These are phyloP conservation scores for Microtus oregoni DNA, from an alignment of 2,113 vertebrate genomes.

Conservation along the genomic window DNA sequence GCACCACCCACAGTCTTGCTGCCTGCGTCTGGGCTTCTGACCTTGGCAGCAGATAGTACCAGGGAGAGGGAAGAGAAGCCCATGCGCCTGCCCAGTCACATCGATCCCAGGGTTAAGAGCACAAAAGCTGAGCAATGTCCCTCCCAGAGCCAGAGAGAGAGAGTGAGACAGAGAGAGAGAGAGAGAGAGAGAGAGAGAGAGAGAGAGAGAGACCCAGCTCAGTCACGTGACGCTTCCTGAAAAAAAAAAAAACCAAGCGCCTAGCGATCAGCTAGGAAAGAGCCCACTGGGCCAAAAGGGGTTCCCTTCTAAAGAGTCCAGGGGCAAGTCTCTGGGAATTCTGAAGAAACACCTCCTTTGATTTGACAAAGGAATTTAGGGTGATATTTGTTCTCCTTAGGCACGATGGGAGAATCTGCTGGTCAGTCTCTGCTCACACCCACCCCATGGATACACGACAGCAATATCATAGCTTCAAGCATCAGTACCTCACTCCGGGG, in stretches of 20 bases:
- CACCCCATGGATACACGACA: too few species aligned
- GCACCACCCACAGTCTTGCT: rapidly evolving
- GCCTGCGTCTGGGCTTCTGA: neutral
- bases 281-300: too few species aligned
- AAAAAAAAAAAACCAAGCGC: neutral
- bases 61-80: neutral
- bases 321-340: neutral
- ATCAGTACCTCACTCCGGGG: neutral
- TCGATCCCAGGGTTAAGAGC: neutral
- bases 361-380: neutral
- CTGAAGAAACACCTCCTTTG: neutral
- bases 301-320: neutral
- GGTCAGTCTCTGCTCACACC: neutral
- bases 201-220: neutral
- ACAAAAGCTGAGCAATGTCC: neutral
- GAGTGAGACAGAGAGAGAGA: neutral
- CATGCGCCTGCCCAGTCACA: neutral
- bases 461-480: neutral
- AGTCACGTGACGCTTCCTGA: neutral
- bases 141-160: neutral
- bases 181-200: too few species aligned
- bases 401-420: neutral
- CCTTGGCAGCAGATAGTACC: neutral
- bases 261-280: neutral
- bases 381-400: neutral